Conservation (phyloP, 2,888 invertebrate genomes). For the Sphinx pinastri region DNA sequence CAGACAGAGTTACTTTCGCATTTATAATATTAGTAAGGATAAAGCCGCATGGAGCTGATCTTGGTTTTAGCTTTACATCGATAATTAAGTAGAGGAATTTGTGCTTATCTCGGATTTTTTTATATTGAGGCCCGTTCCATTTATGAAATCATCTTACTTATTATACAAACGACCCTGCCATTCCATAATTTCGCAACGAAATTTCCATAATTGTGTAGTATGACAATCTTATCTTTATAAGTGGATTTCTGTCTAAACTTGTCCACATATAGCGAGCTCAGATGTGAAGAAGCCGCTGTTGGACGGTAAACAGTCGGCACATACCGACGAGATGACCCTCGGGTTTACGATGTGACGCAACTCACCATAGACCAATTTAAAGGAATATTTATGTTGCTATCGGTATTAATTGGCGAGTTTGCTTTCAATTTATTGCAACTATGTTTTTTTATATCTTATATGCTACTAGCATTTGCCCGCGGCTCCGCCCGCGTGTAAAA, state of each 20-base stretch:
- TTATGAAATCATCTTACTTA: background rate
- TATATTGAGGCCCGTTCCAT: too few species aligned
- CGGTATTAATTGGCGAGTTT: background rate
- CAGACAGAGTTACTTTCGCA: too few species aligned
- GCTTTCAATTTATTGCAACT: background rate
- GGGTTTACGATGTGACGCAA: background rate
- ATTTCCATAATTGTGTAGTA: background rate
- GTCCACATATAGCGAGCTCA: constrained; percentile 2
- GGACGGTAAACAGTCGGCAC: background rate
- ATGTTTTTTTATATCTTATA: too few species aligned
- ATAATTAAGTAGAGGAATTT: too few species aligned
- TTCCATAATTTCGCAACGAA: constrained; percentile 2
- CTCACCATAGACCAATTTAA: background rate
- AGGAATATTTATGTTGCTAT: background rate
- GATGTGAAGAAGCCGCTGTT: constrained; percentile 12
- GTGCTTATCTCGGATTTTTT: too few species aligned
- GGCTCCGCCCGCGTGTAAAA: too few species aligned
- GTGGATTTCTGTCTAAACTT: background rate
- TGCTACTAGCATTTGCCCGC: too few species aligned
- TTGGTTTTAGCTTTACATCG: too few species aligned
- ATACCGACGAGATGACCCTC: constrained; percentile 10
- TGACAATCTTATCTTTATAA: constrained; percentile 13
- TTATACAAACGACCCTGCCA: background rate
- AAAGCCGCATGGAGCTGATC: too few species aligned
- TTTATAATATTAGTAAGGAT: too few species aligned